Base-by-base conservation (phyloP, 2,797 vertebrate genomes). In the Delichon dasypus region DNA sequence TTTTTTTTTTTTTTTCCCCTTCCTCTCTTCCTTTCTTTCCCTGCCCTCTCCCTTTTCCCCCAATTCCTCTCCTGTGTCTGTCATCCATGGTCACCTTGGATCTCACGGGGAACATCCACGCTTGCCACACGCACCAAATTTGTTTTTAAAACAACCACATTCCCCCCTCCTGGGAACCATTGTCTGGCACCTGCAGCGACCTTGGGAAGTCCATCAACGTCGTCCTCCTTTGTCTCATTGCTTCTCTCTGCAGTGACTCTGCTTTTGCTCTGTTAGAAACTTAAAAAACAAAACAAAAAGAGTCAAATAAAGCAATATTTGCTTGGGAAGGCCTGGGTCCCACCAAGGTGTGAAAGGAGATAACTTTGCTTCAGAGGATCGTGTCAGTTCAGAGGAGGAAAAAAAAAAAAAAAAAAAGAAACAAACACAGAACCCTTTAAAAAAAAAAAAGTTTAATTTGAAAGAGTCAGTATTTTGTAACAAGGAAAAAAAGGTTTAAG, bases 171-270 rank as follows among this genome's bases (percentile, higher is more conserved):
- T 95, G 97, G 98, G 97, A 97, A 96, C 93, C 95, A 94, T 97
- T 97, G 97, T 97, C 96, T 97, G 97, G 79, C 94, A 89, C 97
- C 98, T 95, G 96, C 98, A 99, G 99, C 98, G 96, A 98, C 98
- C 95, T 97, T 98, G 97, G 98, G 99, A 97, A 98, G 98, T 96
- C 98, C 98, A 95, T 98, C 98, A 88, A 95, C 98, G 89, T 98
- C 98, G 96, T 98, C 97, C 97, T 98, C 98, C 95, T 97, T 98
- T 97, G 98, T 97, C 95, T 98, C 98, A 96, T 98, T 99, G 98
- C 98, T 99, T 97, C 94, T 99, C 95, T 98, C 98, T 94, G 95
- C 98, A 97, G 97, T 98, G 97, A 98, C 98, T 97, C 96, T 98
- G 88, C 97, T 98, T 96, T 97, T 99, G 97, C 97, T 99, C 95